Evolutionary conservation across 2,888 invertebrate species (phyloP).

Genomic region (Cetonia aurata): DNA sequence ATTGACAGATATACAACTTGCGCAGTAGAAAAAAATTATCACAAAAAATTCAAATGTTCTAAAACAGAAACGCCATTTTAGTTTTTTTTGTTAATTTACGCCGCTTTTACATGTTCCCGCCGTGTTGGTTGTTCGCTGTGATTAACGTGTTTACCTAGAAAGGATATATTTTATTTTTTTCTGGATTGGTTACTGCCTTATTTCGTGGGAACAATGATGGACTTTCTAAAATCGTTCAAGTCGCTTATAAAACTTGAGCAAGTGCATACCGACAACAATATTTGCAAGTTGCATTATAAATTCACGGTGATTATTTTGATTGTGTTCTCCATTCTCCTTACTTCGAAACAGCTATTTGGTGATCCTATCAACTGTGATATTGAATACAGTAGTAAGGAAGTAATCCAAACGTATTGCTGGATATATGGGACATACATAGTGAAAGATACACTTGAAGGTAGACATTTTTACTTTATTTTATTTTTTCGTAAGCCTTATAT

Average conservation of each 20-base stretch:
- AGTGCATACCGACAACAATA: constrained; percentile 80
- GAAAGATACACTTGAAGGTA: constrained; percentile 59
- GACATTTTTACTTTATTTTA: constrained; percentile 8
- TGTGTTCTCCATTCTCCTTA: constrained; percentile 80
- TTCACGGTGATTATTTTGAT: constrained; percentile 79
- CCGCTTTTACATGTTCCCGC: neutral
- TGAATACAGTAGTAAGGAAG: constrained; percentile 70
- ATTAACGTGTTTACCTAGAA: neutral
- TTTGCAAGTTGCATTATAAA: constrained; percentile 82
- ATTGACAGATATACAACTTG: neutral
- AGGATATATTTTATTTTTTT: neutral
- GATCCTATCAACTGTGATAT: constrained; percentile 85
- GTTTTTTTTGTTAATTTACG: neutral
- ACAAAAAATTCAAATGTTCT: constrained; percentile 31
- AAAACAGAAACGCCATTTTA: constrained; percentile 32
- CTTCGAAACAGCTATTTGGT: constrained; percentile 87
- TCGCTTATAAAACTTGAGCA: constrained; percentile 76
- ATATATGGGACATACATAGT: constrained; percentile 80
- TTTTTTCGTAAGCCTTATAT: constrained; percentile 4
- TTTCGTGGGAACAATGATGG: constrained; percentile 68
- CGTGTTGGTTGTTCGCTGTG: no score
- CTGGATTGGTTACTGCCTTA: neutral
- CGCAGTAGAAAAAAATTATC: constrained; percentile 11
- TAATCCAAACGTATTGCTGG: constrained; percentile 84
- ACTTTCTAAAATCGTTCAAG: constrained; percentile 77